Conservation (phyloP, 2,797 vertebrate species). For the Rhinoraja longicauda region DNA sequence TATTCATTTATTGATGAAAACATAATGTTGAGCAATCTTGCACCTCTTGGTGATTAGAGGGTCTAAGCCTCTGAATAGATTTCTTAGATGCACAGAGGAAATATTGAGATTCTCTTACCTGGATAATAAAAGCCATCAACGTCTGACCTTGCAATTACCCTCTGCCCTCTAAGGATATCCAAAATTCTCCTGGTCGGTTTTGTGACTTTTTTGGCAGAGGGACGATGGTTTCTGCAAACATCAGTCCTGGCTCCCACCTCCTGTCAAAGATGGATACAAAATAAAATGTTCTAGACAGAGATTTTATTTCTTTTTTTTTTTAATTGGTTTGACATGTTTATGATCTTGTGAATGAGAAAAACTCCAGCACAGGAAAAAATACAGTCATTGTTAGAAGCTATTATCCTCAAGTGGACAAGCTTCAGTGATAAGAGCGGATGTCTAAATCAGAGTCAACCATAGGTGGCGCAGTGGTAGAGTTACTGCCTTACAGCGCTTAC, state of each 20-base stretch:
- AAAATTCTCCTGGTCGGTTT: conserved; percentile 47
- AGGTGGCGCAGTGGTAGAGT: too few relatives aligned
- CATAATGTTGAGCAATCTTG: neutral
- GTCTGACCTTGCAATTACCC: conserved; percentile 66
- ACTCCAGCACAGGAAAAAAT: neutral
- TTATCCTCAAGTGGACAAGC: neutral
- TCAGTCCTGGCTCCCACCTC: neutral
- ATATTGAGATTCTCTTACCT: conserved; percentile 51
- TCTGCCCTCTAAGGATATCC: conserved; percentile 56
- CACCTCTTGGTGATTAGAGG: neutral
- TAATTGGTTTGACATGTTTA: neutral
- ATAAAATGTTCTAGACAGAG: neutral
- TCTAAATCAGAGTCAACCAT: neutral
- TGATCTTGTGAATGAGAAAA: neutral
- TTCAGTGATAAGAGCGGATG: neutral
- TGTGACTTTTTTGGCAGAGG: conserved; percentile 42
- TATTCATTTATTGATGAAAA: neutral
- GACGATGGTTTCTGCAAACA: neutral
- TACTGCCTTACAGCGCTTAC: too few relatives aligned
- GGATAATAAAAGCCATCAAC: conserved; percentile 68
- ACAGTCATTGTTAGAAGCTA: neutral
- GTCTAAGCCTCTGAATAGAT: neutral
- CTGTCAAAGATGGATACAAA: neutral
- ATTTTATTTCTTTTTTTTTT: neutral
- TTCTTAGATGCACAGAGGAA: neutral